Conservation (phyloP, 2,797 vertebrate species). For the Ataeniobius toweri region DNA sequence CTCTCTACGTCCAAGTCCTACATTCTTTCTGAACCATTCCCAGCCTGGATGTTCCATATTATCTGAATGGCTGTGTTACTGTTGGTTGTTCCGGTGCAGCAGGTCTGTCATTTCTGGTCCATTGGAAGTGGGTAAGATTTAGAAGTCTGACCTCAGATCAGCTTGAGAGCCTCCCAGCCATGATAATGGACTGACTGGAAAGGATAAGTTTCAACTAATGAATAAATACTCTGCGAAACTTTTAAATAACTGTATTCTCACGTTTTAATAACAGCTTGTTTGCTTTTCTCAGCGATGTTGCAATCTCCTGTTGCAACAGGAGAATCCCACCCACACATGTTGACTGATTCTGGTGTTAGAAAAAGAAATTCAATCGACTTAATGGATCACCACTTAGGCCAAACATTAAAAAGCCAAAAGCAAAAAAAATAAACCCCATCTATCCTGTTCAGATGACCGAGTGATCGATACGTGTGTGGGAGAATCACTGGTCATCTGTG, state of each 20-base stretch:
- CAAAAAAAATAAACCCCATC: neutral
- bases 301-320: slow-evolving; percentile 5
- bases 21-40: neutral
- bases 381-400: neutral
- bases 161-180: neutral
- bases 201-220: slow-evolving; percentile 18
- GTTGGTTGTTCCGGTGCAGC: neutral
- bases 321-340: slow-evolving; percentile 1
- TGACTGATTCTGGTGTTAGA: neutral
- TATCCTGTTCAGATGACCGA: slow-evolving; percentile 27
- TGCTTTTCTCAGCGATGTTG: slow-evolving; percentile 3
- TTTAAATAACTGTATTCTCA: slow-evolving; percentile 25
- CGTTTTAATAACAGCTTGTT: slow-evolving; percentile 3
- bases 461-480: slow-evolving; percentile 45
- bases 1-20: neutral
- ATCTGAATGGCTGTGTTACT: neutral
- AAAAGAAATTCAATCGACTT: neutral
- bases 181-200: slow-evolving; percentile 1
- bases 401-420: neutral
- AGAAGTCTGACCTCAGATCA: neutral
- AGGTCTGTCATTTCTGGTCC: neutral
- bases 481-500: slow-evolving; percentile 43
- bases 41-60: neutral
- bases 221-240: slow-evolving; percentile 1
- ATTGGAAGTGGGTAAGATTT: too few relatives aligned